Evolutionary conservation across 1,140 invertebrate genomes (phyloP).

Genomic region (Samia ricini): DNA sequence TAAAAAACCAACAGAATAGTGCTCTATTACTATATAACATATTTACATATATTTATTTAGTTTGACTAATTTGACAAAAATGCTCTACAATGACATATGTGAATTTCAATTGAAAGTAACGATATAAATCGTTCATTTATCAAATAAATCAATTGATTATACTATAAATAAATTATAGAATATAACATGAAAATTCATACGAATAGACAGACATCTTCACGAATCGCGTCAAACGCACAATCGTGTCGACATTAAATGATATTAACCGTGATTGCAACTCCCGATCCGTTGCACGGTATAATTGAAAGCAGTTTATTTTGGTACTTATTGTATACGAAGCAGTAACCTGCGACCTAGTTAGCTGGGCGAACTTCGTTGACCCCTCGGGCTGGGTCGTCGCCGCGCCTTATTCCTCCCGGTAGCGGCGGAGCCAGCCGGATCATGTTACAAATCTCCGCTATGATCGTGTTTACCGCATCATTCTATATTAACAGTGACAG

Average conservation of each 20-base stretch:
- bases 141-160: too few species aligned
- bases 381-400: conserved; percentile 47
- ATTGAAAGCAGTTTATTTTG: conserved; percentile 14
- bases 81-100: too few species aligned
- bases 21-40: too few species aligned
- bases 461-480: conserved; percentile 20
- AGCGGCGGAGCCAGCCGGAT: conserved; percentile 26
- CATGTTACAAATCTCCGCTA: conserved; percentile 26
- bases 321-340: conserved; percentile 17
- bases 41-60: too few species aligned
- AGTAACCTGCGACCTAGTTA: conserved; percentile 56
- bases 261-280: not conserved
- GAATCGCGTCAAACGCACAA: not conserved
- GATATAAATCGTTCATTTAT: too few species aligned
- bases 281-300: not conserved
- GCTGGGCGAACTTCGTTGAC: conserved; percentile 48
- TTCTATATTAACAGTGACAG: too few species aligned
- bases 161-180: too few species aligned
- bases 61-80: too few species aligned
- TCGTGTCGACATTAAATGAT: not conserved
- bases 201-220: not conserved
- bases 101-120: too few species aligned
- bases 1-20: too few species aligned
- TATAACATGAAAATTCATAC: too few species aligned
- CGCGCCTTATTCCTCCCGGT: conserved; percentile 30